These are phyloP conservation scores for Balearica regulorum DNA, from an alignment of 2,797 vertebrate genomes.

Conservation along the genomic window DNA sequence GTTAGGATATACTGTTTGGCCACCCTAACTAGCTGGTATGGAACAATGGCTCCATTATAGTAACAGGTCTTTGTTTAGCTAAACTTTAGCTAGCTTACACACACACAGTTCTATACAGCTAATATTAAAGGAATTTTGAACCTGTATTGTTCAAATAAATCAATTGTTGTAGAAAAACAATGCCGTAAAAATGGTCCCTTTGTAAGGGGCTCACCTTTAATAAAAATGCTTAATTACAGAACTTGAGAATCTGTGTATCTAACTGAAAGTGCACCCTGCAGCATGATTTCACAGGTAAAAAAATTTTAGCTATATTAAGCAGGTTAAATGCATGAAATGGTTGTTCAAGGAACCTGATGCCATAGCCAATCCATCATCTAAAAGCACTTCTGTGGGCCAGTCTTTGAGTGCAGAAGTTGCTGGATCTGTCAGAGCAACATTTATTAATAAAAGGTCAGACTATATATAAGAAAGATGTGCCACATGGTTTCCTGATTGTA, in stretches of 20 bases:
- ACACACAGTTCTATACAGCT: background rate
- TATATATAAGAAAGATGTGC: background rate
- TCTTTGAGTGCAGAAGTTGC: background rate
- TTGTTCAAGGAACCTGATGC: background rate
- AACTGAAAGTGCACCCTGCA: background rate
- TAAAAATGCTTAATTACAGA: background rate
- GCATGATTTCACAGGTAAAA: background rate
- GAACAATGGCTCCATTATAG: background rate
- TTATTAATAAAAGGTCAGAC: background rate
- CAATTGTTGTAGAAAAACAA: background rate
- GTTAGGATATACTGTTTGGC: background rate
- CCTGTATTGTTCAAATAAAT: background rate
- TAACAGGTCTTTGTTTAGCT: background rate
- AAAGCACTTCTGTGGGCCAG: background rate
- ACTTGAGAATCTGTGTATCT: background rate
- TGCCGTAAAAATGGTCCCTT: background rate
- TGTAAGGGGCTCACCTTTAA: background rate
- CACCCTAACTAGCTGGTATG: background rate
- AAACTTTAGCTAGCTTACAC: background rate
- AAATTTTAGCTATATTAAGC: background rate
- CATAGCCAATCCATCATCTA: background rate
- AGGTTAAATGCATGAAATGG: background rate
- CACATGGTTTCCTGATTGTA: background rate
- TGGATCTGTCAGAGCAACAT: background rate
- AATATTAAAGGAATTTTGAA: background rate